Evolutionary conservation across 1,140 invertebrate genomes (phyloP).

Genomic region (Wasmannia auropunctata): DNA sequence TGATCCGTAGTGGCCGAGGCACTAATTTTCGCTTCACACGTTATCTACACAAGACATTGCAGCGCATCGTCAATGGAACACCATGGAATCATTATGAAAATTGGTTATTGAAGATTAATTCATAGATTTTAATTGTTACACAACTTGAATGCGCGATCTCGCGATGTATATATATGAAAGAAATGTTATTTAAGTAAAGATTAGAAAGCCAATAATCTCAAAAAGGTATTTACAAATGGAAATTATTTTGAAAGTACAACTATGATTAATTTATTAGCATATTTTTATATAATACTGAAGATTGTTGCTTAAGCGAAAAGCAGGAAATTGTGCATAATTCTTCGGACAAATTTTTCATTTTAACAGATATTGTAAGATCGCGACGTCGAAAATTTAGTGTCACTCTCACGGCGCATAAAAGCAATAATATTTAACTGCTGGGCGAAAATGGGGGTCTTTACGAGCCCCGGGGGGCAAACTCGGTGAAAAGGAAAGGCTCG

Average conservation of each 20-base stretch:
- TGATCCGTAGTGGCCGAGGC: slow-evolving; percentile 31
- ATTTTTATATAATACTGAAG: not conserved
- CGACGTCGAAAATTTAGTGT: slow-evolving; percentile 37
- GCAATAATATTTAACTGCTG: slow-evolving; percentile 45
- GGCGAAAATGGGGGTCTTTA: slow-evolving; percentile 62
- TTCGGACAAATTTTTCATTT: not conserved
- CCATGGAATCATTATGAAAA: not conserved
- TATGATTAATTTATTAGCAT: not conserved
- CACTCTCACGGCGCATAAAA: slow-evolving; percentile 4
- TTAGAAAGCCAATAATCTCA: not conserved
- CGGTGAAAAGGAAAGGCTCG: slow-evolving; percentile 54
- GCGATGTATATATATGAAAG: not conserved
- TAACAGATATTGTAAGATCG: not conserved
- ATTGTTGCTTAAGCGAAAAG: not conserved
- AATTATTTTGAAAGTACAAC: not conserved
- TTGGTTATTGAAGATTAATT: not conserved
- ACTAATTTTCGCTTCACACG: slow-evolving; percentile 25
- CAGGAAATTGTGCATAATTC: not conserved
- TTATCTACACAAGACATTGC: not conserved
- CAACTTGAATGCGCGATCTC: not conserved
- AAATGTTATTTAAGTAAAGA: not conserved
- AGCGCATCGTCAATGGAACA: not conserved
- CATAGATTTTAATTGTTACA: not conserved
- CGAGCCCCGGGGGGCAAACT: slow-evolving; percentile 25
- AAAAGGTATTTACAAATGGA: not conserved